Percentiles rank a stretch among this genome's conserved stretches.
Conservation (phyloP, 2,113 vertebrate species). For the Setophaga kirtlandii region DNA sequence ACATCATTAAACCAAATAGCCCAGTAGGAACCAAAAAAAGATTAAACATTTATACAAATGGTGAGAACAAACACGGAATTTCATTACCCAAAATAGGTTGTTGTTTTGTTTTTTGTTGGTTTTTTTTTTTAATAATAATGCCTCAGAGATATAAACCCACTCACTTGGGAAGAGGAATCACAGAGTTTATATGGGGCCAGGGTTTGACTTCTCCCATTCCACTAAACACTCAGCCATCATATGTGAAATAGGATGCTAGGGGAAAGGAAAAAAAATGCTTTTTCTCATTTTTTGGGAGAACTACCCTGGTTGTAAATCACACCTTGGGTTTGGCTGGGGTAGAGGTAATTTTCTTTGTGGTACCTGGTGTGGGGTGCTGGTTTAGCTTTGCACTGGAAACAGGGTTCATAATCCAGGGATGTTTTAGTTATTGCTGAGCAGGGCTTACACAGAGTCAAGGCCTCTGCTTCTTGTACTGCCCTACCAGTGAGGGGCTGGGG, state of each 20-base stretch:
- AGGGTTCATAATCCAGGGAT: background rate
- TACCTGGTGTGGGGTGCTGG: background rate
- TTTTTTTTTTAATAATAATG: background rate
- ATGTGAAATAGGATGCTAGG: background rate
- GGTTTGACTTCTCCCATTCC: background rate
- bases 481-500: background rate
- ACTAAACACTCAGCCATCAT: background rate
- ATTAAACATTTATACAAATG: background rate
- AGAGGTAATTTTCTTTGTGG: background rate
- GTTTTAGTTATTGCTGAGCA: background rate
- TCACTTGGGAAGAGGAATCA: background rate
- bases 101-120: background rate
- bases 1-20: background rate
- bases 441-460: background rate
- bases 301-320: background rate
- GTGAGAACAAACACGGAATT: background rate
- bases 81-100: background rate
- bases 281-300: background rate
- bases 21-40: background rate
- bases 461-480: background rate
- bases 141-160: background rate
- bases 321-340: background rate
- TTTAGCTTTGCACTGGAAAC: background rate
- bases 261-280: accelerated
- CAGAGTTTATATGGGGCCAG: background rate